These are phyloP conservation scores for Neoaliturus tenellus DNA, from an alignment of 2,888 invertebrate genomes.

Conservation along the genomic window DNA sequence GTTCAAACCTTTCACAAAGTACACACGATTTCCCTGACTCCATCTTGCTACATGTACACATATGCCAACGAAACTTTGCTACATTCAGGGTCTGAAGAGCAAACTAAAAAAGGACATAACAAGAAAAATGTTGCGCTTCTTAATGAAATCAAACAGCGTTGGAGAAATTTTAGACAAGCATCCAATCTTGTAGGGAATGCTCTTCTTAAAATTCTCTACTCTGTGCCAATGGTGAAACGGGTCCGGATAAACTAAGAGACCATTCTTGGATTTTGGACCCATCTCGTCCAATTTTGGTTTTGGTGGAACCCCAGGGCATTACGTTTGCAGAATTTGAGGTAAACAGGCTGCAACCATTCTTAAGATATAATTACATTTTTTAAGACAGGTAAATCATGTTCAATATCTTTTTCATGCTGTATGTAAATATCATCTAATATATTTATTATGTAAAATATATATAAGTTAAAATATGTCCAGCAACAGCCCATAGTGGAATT, in stretches of 20 bases:
- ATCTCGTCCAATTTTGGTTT: neutral
- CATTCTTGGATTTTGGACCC: neutral
- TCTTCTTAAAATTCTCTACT: constrained; percentile 60
- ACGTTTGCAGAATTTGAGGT: neutral
- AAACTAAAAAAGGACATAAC: neutral
- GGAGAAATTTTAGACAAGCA: constrained; percentile 55
- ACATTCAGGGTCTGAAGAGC: neutral
- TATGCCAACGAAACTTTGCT: constrained; percentile 72
- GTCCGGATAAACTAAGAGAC: constrained; percentile 47
- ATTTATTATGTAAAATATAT: too few relatives aligned
- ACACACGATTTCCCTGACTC: constrained; percentile 79
- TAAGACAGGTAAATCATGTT: neutral
- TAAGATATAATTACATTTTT: neutral
- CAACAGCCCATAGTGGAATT: too few relatives aligned
- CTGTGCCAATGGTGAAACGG: constrained; percentile 61
- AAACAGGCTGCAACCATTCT: neutral
- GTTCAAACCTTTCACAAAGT: constrained; percentile 81
- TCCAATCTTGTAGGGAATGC: constrained; percentile 60
- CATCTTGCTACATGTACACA: constrained; percentile 88
- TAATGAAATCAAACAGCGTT: constrained; percentile 10
- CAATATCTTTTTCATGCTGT: too few relatives aligned
- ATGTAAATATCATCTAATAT: neutral
- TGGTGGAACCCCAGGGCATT: neutral
- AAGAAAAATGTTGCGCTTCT: neutral
- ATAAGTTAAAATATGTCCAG: too few relatives aligned